phyloP scores from a whole-genome alignment of 1,140 invertebrate species.

The Drosophila pandora region DNA sequence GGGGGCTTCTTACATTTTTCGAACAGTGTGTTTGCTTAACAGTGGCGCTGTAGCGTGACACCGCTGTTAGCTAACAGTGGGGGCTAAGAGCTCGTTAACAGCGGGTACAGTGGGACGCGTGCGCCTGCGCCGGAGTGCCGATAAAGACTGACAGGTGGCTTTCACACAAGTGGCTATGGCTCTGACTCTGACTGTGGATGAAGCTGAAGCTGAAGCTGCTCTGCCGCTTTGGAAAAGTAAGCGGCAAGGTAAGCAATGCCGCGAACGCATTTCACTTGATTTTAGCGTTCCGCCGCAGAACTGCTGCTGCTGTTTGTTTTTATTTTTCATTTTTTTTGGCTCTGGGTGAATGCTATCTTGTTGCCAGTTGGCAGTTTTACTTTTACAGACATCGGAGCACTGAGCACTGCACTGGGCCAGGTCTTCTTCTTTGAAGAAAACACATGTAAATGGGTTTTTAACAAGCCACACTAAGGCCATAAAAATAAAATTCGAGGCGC shows the following conservation, averaged over 20 bases:
- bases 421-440: constrained; percentile 33
- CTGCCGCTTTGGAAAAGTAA: constrained; percentile 73
- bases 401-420: constrained; percentile 42
- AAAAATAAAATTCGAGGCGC: constrained; percentile 45
- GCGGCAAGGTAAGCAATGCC: constrained; percentile 36
- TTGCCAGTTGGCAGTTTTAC: constrained; percentile 59
- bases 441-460: constrained; percentile 79
- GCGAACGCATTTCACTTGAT: constrained; percentile 72
- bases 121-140: constrained; percentile 69
- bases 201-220: constrained; percentile 30
- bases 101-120: constrained; percentile 27
- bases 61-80: constrained; percentile 26
- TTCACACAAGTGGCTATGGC: background rate
- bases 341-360: constrained; percentile 53
- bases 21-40: constrained; percentile 17
- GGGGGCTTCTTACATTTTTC: constrained; percentile 31
- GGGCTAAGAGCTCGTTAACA: constrained; percentile 23
- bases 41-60: constrained; percentile 40
- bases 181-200: background rate
- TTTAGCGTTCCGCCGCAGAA: constrained; percentile 33
- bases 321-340: constrained; percentile 44
- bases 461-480: constrained; percentile 61
- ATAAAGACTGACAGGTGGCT: constrained; percentile 69
- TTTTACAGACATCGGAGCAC: constrained; percentile 65
- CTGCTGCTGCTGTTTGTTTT: constrained; percentile 45